Conservation (phyloP, 2,888 invertebrate species). For the Cabera pusaria region DNA sequence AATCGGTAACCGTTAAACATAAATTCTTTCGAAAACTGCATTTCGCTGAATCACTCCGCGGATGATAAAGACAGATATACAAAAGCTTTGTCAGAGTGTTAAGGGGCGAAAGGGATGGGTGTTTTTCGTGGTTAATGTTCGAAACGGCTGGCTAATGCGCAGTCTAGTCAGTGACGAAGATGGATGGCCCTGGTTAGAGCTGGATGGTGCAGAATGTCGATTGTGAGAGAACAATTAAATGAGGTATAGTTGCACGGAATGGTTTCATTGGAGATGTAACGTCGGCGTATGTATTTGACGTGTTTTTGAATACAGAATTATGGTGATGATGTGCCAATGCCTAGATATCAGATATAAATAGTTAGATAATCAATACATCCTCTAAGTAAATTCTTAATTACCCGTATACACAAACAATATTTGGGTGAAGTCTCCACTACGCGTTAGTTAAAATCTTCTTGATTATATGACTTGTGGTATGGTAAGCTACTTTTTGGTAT, state of each 20-base stretch:
- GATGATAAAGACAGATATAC: slow-evolving; percentile 54
- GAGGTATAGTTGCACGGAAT: not conserved
- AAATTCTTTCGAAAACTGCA: slow-evolving; percentile 47
- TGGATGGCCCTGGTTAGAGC: slow-evolving; percentile 68
- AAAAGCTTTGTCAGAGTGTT: slow-evolving; percentile 41
- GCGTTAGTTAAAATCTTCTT: no score
- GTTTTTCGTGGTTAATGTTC: slow-evolving; percentile 40
- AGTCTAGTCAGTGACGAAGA: slow-evolving; percentile 76
- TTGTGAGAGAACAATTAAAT: slow-evolving; percentile 40
- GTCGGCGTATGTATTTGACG: no score
- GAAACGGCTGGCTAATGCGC: slow-evolving; percentile 66
- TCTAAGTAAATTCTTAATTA: no score
- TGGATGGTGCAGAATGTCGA: slow-evolving; percentile 61
- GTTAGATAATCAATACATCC: no score
- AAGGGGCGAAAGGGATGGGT: slow-evolving; percentile 49
- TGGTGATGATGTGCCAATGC: no score
- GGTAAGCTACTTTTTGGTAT: no score
- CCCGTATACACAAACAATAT: no score
- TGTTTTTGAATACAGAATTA: no score
- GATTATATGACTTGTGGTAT: no score
- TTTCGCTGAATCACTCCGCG: slow-evolving; percentile 71
- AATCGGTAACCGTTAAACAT: slow-evolving; percentile 30
- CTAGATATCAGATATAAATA: no score
- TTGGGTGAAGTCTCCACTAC: no score
- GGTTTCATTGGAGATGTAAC: no score